Evolutionary conservation across 2,888 invertebrate species (phyloP).

Genomic region (Nysson spinosus): DNA sequence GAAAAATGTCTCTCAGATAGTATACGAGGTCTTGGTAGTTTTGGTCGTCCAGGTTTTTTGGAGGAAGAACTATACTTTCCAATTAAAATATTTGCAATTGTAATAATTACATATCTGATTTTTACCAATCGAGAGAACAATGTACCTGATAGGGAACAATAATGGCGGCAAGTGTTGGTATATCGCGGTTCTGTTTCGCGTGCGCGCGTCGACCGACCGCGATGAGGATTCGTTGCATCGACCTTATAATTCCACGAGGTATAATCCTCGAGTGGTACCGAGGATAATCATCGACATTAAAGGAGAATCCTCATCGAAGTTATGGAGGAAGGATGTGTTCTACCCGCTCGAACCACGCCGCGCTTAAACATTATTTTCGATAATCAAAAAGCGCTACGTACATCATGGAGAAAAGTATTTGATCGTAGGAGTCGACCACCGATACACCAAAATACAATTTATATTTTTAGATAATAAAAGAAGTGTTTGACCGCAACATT

Average conservation of each 20-base stretch:
- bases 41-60: no score
- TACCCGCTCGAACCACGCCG: constrained; percentile 28
- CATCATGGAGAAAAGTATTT: constrained; percentile 34
- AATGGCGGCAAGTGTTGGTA: background rate
- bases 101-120: no score
- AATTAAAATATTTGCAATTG: no score
- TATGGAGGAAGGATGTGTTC: constrained; percentile 21
- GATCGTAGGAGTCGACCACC: constrained; percentile 17
- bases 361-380: constrained; percentile 57
- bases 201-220: constrained; percentile 10
- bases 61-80: no score
- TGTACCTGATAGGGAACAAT: background rate
- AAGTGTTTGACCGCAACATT: no score
- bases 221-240: constrained; percentile 47
- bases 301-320: constrained; percentile 44
- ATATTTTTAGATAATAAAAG: background rate
- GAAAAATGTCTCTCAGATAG: no score
- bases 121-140: no score
- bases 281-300: constrained; percentile 57
- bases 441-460: background rate
- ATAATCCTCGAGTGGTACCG: constrained; percentile 45
- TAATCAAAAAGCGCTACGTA: constrained; percentile 55
- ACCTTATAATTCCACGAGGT: constrained; percentile 52
- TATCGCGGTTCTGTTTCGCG: constrained; percentile 22
- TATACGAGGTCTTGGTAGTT: no score